These are phyloP conservation scores for Eubucco bourcierii DNA, from an alignment of 2,113 vertebrate genomes.

Conservation along the genomic window DNA sequence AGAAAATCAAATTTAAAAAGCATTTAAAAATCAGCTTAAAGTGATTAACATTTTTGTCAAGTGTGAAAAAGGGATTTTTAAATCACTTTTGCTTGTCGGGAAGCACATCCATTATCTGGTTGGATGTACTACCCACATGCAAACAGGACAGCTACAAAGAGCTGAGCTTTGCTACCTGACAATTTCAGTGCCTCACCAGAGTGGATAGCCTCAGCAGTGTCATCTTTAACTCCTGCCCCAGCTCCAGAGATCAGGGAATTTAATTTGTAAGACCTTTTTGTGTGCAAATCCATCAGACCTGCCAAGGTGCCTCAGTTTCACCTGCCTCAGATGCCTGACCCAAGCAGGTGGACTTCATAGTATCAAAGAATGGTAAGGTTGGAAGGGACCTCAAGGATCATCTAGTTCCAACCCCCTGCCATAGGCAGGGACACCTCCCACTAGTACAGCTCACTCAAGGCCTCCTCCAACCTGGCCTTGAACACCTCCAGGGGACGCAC, in stretches of 20 bases:
- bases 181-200: not conserved
- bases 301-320: not conserved
- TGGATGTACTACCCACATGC: not conserved
- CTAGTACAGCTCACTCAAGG: too few relatives aligned
- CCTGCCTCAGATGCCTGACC: not conserved
- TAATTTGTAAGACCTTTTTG: not conserved
- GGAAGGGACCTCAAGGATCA: too few relatives aligned
- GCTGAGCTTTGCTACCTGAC: accelerated
- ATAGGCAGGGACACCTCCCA: too few relatives aligned
- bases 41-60: slow-evolving; percentile 56
- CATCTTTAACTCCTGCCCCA: not conserved
- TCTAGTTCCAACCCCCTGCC: too few relatives aligned
- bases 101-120: not conserved
- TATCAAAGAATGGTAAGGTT: too few relatives aligned
- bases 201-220: not conserved
- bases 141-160: not conserved
- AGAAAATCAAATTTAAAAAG: slow-evolving; percentile 50
- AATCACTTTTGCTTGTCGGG: slow-evolving; percentile 7
- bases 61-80: slow-evolving; percentile 43
- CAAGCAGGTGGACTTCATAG: not conserved
- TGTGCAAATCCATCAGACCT: not conserved
- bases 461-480: too few relatives aligned
- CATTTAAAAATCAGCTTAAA: slow-evolving; percentile 57
- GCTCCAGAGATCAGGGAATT: not conserved
- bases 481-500: too few relatives aligned